Percentiles rank a stretch among this genome's conserved stretches.
Evolutionary conservation across 2,113 vertebrate species (phyloP).

Genomic region (Perccottus glenii): DNA sequence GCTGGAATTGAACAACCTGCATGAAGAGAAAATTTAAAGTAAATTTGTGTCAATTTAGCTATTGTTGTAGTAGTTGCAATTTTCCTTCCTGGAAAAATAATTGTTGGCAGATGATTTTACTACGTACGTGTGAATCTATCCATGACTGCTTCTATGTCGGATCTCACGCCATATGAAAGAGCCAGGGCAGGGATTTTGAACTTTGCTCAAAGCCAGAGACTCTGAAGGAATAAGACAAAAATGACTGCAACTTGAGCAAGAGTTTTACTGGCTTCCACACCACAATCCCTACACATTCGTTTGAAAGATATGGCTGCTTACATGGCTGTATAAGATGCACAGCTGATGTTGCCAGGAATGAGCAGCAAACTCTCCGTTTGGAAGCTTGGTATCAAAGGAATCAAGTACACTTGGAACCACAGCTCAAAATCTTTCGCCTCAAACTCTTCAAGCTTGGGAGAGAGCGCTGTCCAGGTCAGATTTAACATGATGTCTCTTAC

Average conservation of each 20-base stretch:
- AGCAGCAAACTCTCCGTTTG: conserved; percentile 29
- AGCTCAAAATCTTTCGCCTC: conserved; percentile 26
- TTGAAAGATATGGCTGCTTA: conserved; percentile 18
- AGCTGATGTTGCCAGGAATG: conserved; percentile 60
- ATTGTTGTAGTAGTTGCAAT: neutral
- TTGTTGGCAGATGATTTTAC: neutral
- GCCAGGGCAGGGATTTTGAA: conserved; percentile 12
- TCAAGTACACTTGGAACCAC: conserved; percentile 58
- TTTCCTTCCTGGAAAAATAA: neutral
- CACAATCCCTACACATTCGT: neutral
- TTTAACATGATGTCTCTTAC: conserved; percentile 40
- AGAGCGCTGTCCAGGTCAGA: conserved; percentile 51
- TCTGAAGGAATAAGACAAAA: conserved; percentile 7
- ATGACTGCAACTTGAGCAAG: neutral
- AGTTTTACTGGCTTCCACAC: neutral
- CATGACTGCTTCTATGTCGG: conserved; percentile 8
- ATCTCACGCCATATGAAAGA: neutral
- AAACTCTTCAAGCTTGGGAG: conserved; percentile 34
- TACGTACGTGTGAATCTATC: conserved; percentile 28
- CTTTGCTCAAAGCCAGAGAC: conserved; percentile 12
- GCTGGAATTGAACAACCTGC: conserved; percentile 28
- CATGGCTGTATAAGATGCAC: conserved; percentile 46
- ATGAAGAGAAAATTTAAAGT: neutral
- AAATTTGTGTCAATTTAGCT: neutral
- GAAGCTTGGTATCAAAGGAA: conserved; percentile 43